Evolutionary conservation across 1,140 invertebrate genomes (phyloP).

Genomic region (Drosophila kohkoa): DNA sequence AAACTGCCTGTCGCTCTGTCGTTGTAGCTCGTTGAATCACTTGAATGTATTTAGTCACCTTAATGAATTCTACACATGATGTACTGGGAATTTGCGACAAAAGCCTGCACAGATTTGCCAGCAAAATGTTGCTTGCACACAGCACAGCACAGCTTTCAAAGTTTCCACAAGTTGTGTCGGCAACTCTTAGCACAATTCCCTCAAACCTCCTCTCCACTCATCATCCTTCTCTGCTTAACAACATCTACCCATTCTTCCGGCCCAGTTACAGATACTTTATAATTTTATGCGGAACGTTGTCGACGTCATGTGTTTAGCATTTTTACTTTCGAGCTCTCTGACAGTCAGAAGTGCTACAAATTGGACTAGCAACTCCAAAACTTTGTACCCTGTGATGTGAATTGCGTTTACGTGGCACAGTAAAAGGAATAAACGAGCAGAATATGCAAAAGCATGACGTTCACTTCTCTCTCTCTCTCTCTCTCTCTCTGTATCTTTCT

Average conservation of each 20-base stretch:
- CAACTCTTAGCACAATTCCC: constrained; percentile 19
- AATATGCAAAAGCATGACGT: background rate
- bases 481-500: background rate
- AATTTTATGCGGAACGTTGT: constrained; percentile 71
- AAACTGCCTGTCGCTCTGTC: constrained; percentile 49
- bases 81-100: constrained; percentile 76
- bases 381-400: constrained; percentile 25
- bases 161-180: constrained; percentile 56
- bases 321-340: constrained; percentile 36
- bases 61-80: constrained; percentile 84
- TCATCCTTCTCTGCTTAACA: background rate
- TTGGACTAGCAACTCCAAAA: constrained; percentile 16
- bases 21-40: constrained; percentile 26
- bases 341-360: constrained; percentile 17
- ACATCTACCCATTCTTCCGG: constrained; percentile 22
- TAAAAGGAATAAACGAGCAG: background rate
- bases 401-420: constrained; percentile 2
- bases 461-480: background rate
- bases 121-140: constrained; percentile 69
- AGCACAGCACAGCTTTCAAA: constrained; percentile 49
- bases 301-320: constrained; percentile 62
- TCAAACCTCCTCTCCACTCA: constrained; percentile 2
- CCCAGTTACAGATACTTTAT: constrained; percentile 65
- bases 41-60: constrained; percentile 80
- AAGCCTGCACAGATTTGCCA: constrained; percentile 78